A percentile compares a stretch with the other conserved stretches of the same genome.
These are phyloP conservation scores for Agapornis roseicollis DNA, from an alignment of 2,113 vertebrate species.

Conservation along the genomic window DNA sequence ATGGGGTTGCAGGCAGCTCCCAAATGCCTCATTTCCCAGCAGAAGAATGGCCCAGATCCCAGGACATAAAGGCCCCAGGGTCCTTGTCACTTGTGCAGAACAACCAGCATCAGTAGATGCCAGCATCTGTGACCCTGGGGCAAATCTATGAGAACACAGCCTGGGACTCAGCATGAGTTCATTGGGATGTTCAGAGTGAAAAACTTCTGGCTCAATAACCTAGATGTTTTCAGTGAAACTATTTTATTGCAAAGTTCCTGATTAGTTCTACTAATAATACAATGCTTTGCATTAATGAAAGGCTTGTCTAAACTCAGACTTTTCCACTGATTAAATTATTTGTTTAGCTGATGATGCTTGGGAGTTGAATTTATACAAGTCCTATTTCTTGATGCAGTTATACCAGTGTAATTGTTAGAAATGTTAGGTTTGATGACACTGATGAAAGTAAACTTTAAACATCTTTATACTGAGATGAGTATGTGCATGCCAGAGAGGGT, in stretches of 20 bases:
- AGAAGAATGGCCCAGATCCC: slow-evolving; percentile 30
- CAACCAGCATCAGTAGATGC: not conserved
- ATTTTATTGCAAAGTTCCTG: not conserved
- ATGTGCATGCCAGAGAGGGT: not conserved
- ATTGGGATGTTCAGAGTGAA: not conserved
- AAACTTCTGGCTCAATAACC: not conserved
- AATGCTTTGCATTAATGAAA: not conserved
- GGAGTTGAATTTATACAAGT: not conserved
- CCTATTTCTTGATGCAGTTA: not conserved
- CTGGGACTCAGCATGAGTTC: not conserved
- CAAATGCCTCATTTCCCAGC: not conserved
- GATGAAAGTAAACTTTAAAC: not conserved
- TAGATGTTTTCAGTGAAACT: not conserved
- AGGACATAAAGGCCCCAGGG: not conserved
- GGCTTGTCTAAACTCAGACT: not conserved
- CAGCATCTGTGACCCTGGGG: slow-evolving; percentile 4
- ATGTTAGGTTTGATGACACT: not conserved
- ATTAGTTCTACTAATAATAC: not conserved
- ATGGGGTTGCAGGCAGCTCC: not conserved
- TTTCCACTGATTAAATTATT: not conserved
- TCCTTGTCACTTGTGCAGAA: slow-evolving; percentile 16
- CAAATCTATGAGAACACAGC: not conserved
- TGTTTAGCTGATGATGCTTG: not conserved
- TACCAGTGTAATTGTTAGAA: not conserved
- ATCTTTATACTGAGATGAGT: not conserved